Base-by-base conservation (phyloP, 2,797 vertebrate species). In the Gallinago solitaria region DNA sequence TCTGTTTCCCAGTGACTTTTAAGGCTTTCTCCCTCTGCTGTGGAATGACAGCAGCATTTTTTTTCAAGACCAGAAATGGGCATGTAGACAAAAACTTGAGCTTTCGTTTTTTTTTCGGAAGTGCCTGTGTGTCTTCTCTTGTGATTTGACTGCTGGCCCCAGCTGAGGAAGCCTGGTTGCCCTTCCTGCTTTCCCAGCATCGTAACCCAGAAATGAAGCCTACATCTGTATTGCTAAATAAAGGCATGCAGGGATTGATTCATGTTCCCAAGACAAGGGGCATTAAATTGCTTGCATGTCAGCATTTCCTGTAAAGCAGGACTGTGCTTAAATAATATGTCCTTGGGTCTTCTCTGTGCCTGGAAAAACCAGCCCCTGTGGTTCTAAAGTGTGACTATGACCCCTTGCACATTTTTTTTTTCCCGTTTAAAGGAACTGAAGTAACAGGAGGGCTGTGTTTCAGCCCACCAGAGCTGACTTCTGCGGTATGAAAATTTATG, bases 401-500 rank as follows among this genome's bases (percentile, higher is more conserved):
- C 35, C 41, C 33, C 13, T 77, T 64, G 53, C 9, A 60, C 27
- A 9, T 27, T 65, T 83, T 88, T 78, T 56, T 57, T 64, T 68
- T 30, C 12, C 28, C 17, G 16, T 56, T 80, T 87, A 85, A 92
- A 89, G 57, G 21, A 77, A 53, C 48, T 68, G 41, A 76, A 87
- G 74, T 68, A 90, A 89, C 9, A 35, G 64, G 70, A 75, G 35
- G 59, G 37, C 59, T 87, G 67, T 60, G 78, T 27, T 83, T 37
- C 84, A 90, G 87, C 77, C 63, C 81, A 73, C 71, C 28, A 4
- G 51, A 89, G 41, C 35, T 89, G 78, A 92, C 82, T 75, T 95
- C 56, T 77, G 74, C 20, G 39, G 73, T 30, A 77, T 37, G 60
- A 78, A 68, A 95, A 96, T 91, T 71, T 87, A 95, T 57, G 76